phyloP scores from a whole-genome alignment of 1,140 invertebrate genomes.

The Tetramorium simillimum region DNA sequence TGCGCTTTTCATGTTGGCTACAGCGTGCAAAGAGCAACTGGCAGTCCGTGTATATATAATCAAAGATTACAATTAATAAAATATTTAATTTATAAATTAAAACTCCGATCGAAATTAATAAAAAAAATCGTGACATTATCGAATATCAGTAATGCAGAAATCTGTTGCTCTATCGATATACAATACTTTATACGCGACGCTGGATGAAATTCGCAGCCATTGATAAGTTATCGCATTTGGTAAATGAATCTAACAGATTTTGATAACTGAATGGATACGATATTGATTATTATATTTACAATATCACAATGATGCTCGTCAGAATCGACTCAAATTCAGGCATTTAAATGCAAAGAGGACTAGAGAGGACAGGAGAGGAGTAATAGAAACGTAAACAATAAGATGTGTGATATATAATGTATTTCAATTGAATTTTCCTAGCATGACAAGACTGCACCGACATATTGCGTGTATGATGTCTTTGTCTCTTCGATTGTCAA shows the following conservation, averaged over 20 bases:
- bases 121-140: neutral
- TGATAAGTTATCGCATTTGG: slow-evolving; percentile 6
- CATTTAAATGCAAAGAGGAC: neutral
- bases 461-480: neutral
- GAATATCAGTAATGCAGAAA: neutral
- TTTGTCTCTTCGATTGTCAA: slow-evolving; percentile 17
- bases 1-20: too few species aligned
- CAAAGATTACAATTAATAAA: neutral
- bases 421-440: slow-evolving; percentile 16
- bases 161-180: neutral
- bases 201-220: neutral
- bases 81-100: neutral
- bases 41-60: too few species aligned
- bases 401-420: neutral
- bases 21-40: too few species aligned
- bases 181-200: neutral
- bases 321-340: neutral
- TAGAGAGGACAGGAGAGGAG: too few species aligned
- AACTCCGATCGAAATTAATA: neutral
- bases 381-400: neutral
- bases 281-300: neutral
- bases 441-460: neutral
- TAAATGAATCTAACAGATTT: neutral
- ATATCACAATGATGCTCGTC: neutral
- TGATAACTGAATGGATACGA: neutral